Percentiles rank a stretch among this genome's conserved stretches.
phyloP scores from a whole-genome alignment of 2,113 vertebrate genomes.

The Bambusicola thoracicus region DNA sequence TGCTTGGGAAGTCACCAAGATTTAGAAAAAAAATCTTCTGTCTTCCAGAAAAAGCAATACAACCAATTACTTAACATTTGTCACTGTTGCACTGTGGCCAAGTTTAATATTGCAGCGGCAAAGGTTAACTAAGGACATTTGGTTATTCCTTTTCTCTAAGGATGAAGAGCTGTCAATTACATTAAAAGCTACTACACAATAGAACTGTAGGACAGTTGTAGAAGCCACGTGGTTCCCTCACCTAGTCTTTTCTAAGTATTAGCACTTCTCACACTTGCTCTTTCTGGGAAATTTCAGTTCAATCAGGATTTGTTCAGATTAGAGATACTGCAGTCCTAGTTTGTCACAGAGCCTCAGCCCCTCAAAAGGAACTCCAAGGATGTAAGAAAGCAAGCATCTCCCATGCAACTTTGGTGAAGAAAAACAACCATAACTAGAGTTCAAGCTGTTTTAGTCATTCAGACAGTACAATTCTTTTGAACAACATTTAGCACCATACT shows the following conservation, averaged over 20 bases:
- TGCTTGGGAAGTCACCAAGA: neutral
- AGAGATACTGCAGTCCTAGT: neutral
- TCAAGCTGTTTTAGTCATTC: neutral
- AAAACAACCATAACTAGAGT: neutral
- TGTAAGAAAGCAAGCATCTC: neutral
- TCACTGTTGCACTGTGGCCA: slow-evolving; percentile 48
- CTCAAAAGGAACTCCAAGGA: neutral
- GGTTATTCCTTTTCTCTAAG: slow-evolving; percentile 29
- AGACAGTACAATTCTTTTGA: neutral
- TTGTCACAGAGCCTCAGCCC: neutral
- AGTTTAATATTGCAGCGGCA: slow-evolving; percentile 53
- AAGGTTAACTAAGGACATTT: slow-evolving; percentile 53
- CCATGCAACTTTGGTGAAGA: neutral
- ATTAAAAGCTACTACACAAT: neutral
- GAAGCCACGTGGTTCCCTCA: slow-evolving; percentile 1
- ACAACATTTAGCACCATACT: neutral
- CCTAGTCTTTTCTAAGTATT: slow-evolving; percentile 6
- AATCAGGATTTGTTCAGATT: neutral
- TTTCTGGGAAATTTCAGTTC: neutral
- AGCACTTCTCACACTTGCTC: neutral
- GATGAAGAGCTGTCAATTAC: neutral
- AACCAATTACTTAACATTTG: slow-evolving; percentile 35
- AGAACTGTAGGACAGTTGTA: neutral
- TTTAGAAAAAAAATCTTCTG: neutral
- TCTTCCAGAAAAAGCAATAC: slow-evolving; percentile 44